A percentile compares a stretch with the other conserved stretches of the same genome.
Conservation (phyloP, 2,113 vertebrate species). For the Cairina moschata region DNA sequence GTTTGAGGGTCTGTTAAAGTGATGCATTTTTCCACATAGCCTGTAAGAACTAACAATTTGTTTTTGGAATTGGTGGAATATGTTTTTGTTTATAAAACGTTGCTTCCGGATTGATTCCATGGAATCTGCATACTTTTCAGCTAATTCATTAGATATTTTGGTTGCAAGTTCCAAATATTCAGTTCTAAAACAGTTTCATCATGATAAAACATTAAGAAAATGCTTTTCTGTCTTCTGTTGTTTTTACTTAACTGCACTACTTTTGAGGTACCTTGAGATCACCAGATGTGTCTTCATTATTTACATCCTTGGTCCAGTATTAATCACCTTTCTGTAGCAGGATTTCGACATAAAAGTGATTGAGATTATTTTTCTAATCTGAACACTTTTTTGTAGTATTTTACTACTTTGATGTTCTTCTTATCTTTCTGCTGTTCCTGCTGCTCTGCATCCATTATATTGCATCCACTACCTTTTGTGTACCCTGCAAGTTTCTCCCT, state of each 20-base stretch:
- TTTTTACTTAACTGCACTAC: not conserved
- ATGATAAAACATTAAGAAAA: not conserved
- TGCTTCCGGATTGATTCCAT: not conserved
- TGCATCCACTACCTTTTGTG: not conserved
- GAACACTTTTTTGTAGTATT: not conserved
- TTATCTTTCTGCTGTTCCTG: not conserved
- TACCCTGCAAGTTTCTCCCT: not conserved
- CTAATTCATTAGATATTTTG: not conserved
- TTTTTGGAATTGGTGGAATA: not conserved
- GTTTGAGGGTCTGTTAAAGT: not conserved
- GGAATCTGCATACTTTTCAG: not conserved
- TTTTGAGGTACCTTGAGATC: not conserved
- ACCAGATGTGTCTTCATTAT: not conserved
- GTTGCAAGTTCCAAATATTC: not conserved
- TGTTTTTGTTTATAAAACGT: not conserved
- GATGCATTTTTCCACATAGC: not conserved
- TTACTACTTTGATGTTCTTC: not conserved
- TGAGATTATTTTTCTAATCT: not conserved
- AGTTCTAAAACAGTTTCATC: not conserved
- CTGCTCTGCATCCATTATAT: not conserved
- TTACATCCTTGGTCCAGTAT: not conserved
- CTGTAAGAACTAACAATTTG: not conserved
- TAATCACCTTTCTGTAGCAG: not conserved
- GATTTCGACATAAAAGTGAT: not conserved
- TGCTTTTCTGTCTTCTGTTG: not conserved